Evolutionary conservation across 1,140 invertebrate genomes (phyloP).

Genomic region (Drosophila tsacasi): DNA sequence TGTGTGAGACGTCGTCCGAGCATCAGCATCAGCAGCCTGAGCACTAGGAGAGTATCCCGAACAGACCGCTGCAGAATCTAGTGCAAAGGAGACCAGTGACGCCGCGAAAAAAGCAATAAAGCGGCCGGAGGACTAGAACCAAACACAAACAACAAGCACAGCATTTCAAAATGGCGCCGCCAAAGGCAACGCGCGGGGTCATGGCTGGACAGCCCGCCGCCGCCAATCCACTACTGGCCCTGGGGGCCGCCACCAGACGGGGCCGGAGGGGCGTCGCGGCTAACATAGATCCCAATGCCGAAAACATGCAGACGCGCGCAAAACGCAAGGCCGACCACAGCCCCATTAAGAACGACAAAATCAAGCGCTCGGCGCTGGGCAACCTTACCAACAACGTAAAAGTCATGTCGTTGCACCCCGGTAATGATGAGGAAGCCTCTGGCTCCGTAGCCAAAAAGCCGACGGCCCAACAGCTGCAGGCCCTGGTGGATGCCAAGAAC

Average conservation of each 20-base stretch:
- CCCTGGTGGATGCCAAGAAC: constrained; percentile 62
- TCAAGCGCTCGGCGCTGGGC: constrained; percentile 88
- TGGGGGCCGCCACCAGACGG: constrained; percentile 62
- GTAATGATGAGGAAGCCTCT: constrained; percentile 45
- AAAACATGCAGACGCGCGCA: constrained; percentile 72
- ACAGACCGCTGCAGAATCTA: neutral
- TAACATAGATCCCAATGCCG: constrained; percentile 68
- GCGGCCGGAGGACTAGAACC: constrained; percentile 26
- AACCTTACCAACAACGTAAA: constrained; percentile 89
- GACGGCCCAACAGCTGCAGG: constrained; percentile 67
- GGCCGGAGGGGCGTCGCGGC: constrained; percentile 79
- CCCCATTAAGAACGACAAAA: constrained; percentile 83
- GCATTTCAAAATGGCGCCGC: constrained; percentile 82
- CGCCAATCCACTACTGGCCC: constrained; percentile 51
- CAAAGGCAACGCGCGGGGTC: constrained; percentile 66
- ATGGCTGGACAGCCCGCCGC: constrained; percentile 49
- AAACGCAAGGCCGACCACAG: constrained; percentile 84
- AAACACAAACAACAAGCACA: constrained; percentile 17
- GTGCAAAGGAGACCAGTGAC: constrained; percentile 22
- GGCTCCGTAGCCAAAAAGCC: constrained; percentile 52
- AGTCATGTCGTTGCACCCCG: constrained; percentile 68
- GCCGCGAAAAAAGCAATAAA: constrained; percentile 22
- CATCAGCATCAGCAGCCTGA: constrained; percentile 1
- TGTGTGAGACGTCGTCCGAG: constrained; percentile 27
- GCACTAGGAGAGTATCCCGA: neutral